A percentile compares a stretch with the other conserved stretches of the same genome.
Conservation (phyloP, 2,113 vertebrate genomes). For the Ictidomys tridecemlineatus region DNA sequence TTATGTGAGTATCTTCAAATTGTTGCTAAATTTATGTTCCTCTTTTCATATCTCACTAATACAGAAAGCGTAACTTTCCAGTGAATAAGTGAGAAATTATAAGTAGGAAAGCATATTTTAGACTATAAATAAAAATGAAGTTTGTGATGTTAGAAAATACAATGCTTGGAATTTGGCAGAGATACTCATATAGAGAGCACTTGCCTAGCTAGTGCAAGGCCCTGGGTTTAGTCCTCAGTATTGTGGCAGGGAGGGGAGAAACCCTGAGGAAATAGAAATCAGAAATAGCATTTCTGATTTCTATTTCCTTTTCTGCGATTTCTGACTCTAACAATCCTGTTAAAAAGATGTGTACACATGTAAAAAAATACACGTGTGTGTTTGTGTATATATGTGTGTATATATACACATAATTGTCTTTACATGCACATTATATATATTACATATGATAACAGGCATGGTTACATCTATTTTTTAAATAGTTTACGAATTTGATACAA, state of each 20-base stretch:
- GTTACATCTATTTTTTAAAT: not conserved
- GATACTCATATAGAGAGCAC: not conserved
- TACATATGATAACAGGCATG: not conserved
- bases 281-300: no score
- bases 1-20: not conserved
- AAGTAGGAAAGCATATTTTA: slow-evolving; percentile 11
- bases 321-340: not conserved
- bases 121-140: slow-evolving; percentile 9
- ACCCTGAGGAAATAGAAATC: not conserved
- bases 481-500: slow-evolving; percentile 9
- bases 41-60: not conserved
- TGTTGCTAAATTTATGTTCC: not conserved
- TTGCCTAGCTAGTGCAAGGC: no score
- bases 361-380: no score
- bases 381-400: not conserved
- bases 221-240: no score
- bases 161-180: not conserved
- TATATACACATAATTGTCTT: no score
- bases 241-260: no score
- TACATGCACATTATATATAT: not conserved
- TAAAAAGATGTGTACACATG: no score
- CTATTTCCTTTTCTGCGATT: not conserved
- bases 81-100: not conserved
- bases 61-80: not conserved
- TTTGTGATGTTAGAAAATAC: slow-evolving; percentile 35